Evolutionary conservation across 1,140 invertebrate species (phyloP).

Genomic region (Drosophila ercepeae): DNA sequence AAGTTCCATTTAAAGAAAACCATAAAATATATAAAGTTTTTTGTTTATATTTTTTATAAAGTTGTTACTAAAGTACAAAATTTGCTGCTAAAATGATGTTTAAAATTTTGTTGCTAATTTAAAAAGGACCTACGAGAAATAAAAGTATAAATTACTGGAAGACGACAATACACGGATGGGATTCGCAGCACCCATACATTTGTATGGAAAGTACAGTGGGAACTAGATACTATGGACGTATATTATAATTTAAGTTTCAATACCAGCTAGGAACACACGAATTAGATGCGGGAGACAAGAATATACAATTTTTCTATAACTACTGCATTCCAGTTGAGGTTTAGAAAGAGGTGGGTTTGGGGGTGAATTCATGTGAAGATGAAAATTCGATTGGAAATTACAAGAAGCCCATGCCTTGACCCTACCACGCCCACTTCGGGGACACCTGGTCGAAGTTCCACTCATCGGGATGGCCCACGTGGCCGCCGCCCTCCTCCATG

Average conservation of each 20-base stretch:
- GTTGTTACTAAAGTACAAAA: constrained; percentile 53
- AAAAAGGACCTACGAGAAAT: constrained; percentile 17
- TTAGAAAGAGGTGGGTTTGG: constrained; percentile 4
- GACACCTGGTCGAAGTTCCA: constrained; percentile 88
- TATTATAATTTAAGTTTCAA: constrained; percentile 41
- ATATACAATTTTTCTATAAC: constrained; percentile 32
- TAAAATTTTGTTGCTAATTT: constrained; percentile 52
- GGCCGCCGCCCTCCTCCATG: constrained; percentile 83
- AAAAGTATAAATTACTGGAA: constrained; percentile 50
- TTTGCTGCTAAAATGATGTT: constrained; percentile 42
- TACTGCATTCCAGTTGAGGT: constrained; percentile 43
- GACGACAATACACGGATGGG: constrained; percentile 55
- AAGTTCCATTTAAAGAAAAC: neutral
- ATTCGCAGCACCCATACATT: constrained; percentile 24
- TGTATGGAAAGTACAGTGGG: constrained; percentile 34
- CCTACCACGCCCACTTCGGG: constrained; percentile 85
- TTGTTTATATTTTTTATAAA: constrained; percentile 45
- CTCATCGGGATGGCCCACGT: constrained; percentile 90
- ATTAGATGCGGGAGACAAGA: constrained; percentile 14
- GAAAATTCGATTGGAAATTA: constrained; percentile 31
- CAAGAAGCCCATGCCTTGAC: neutral
- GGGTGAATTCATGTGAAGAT: neutral
- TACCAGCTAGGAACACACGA: constrained; percentile 66
- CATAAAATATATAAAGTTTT: neutral
- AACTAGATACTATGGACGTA: constrained; percentile 62